Conservation (phyloP, 2,113 vertebrate species). For the Toxotes chatareus region DNA sequence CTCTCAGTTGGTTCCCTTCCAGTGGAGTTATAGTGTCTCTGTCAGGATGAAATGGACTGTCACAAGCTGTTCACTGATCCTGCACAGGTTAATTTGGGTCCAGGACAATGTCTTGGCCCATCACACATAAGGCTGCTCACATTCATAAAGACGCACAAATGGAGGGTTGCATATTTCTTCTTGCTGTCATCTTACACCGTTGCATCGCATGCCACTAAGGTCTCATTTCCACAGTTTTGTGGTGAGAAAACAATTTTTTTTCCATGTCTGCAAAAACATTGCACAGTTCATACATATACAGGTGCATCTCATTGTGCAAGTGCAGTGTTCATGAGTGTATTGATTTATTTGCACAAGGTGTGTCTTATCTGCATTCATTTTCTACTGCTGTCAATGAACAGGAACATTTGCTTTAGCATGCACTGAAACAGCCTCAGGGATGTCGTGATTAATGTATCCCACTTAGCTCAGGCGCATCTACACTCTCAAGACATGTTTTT, state of each 20-base stretch:
- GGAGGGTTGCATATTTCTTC: slow-evolving; percentile 23
- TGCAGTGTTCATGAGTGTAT: slow-evolving; percentile 42
- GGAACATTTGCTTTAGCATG: slow-evolving; percentile 70
- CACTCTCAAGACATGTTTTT: slow-evolving; percentile 57
- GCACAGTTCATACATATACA: not conserved
- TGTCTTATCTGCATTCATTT: slow-evolving; percentile 60
- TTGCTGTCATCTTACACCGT: slow-evolving; percentile 20
- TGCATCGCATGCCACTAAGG: not conserved
- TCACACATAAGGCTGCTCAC: slow-evolving; percentile 43
- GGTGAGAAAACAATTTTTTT: not conserved
- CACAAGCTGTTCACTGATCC: slow-evolving; percentile 66
- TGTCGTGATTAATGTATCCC: slow-evolving; percentile 71
- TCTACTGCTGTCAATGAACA: slow-evolving; percentile 66
- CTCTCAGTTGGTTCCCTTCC: slow-evolving; percentile 65
- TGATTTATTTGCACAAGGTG: slow-evolving; percentile 58
- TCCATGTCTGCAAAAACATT: not conserved
- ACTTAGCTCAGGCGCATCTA: slow-evolving; percentile 64
- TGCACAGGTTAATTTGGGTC: slow-evolving; percentile 72
- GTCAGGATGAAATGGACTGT: slow-evolving; percentile 70
- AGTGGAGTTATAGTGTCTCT: slow-evolving; percentile 65
- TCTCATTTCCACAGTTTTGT: not conserved
- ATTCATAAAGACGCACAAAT: slow-evolving; percentile 30
- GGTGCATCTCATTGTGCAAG: slow-evolving; percentile 19
- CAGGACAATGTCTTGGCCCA: slow-evolving; percentile 44
- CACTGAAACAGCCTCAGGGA: slow-evolving; percentile 53